phyloP scores from a whole-genome alignment of 2,797 vertebrate genomes.

The Diglossa cyanea region DNA sequence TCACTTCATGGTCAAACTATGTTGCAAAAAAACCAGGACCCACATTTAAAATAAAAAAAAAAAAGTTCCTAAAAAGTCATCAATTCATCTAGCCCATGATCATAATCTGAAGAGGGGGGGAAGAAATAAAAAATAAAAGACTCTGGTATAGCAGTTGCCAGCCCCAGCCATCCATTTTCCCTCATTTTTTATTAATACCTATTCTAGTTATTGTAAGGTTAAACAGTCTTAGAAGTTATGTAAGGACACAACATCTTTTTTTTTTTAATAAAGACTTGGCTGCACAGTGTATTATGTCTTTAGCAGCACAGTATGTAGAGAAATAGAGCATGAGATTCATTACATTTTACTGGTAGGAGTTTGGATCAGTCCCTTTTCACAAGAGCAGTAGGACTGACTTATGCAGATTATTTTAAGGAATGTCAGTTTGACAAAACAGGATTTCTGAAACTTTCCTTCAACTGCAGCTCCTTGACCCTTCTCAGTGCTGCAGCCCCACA shows the following conservation, averaged over 20 bases:
- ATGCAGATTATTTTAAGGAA: not conserved
- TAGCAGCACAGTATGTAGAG: not conserved
- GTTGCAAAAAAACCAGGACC: fast-evolving
- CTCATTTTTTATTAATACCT: not conserved
- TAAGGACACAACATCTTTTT: not conserved
- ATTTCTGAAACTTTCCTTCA: not conserved
- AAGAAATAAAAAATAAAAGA: not conserved
- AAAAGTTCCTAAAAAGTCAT: not conserved
- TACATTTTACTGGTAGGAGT: not conserved
- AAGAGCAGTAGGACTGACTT: not conserved
- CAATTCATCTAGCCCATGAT: not conserved
- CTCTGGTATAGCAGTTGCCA: not conserved
- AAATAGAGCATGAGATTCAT: not conserved
- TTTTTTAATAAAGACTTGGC: not conserved
- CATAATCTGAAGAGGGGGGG: not conserved
- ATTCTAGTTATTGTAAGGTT: not conserved
- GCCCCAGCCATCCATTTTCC: not conserved
- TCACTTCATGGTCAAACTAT: not conserved
- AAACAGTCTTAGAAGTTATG: not conserved
- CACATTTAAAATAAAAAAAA: not conserved
- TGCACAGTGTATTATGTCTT: not conserved
- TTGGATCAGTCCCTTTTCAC: not conserved
- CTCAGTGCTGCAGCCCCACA: not conserved
- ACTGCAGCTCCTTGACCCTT: not conserved
- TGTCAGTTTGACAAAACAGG: not conserved